phyloP scores from a whole-genome alignment of 1,140 invertebrate species.

The Lepidurus apus region DNA sequence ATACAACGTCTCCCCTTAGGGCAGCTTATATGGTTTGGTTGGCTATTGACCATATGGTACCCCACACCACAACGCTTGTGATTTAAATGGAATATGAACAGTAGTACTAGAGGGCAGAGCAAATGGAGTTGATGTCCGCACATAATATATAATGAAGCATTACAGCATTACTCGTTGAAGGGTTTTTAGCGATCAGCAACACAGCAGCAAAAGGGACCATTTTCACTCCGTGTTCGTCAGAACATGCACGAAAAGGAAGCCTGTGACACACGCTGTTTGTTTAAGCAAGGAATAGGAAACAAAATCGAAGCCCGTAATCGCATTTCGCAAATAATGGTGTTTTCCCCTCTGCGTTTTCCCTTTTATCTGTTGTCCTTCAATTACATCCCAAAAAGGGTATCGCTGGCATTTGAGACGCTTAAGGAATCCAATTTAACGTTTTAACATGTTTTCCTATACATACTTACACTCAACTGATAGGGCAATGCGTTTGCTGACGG shows the following conservation, averaged over 20 bases:
- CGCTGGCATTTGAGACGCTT: background rate
- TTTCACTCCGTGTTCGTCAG: no score
- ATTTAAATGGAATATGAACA: background rate
- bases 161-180: background rate
- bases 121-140: background rate
- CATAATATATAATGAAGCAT: background rate
- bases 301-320: background rate
- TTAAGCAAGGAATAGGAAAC: background rate
- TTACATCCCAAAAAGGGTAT: background rate
- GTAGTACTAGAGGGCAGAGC: background rate
- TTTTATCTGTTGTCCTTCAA: background rate
- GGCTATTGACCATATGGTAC: background rate
- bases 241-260: background rate
- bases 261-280: background rate
- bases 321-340: background rate
- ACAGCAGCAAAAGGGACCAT: background rate
- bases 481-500: slow-evolving; percentile 68
- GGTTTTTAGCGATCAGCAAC: background rate
- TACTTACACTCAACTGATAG: slow-evolving; percentile 74
- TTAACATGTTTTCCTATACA: background rate
- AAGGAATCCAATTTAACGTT: background rate
- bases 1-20: background rate
- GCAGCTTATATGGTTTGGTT: background rate
- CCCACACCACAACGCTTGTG: background rate
- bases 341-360: background rate